Percentiles rank a stretch among this genome's conserved stretches.
Conservation (phyloP, 2,113 vertebrate species). For the Euleptes europaea region DNA sequence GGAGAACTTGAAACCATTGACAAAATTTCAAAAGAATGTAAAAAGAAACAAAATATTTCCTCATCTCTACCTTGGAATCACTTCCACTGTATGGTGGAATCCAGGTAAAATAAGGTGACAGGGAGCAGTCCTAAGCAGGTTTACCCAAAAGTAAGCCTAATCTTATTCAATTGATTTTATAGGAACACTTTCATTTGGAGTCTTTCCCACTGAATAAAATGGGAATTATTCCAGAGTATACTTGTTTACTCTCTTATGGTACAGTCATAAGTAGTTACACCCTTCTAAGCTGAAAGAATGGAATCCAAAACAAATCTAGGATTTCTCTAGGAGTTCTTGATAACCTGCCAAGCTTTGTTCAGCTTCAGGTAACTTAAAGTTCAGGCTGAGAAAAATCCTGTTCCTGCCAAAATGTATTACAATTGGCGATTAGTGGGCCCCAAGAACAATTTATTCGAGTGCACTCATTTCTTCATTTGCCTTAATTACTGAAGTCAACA, state of each 20-base stretch:
- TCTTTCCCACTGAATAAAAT: too few species aligned
- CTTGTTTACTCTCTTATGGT: too few species aligned
- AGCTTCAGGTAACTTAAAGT: constrained; percentile 52
- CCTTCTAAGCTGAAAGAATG: too few species aligned
- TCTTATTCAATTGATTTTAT: too few species aligned
- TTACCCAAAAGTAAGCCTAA: too few species aligned
- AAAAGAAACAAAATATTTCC: neutral
- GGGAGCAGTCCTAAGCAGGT: too few species aligned
- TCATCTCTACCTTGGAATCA: too few species aligned
- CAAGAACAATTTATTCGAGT: constrained; percentile 41
- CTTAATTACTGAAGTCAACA: constrained; percentile 70
- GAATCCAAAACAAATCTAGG: neutral
- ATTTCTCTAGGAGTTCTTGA: constrained; percentile 41
- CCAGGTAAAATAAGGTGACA: constrained; percentile 26
- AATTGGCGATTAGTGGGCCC: constrained; percentile 31
- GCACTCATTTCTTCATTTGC: constrained; percentile 38
- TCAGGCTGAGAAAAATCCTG: constrained; percentile 40
- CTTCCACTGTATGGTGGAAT: constrained; percentile 4
- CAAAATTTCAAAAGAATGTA: too few species aligned
- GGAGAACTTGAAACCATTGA: too few species aligned
- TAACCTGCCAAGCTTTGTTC: constrained; percentile 37
- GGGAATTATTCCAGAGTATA: too few species aligned
- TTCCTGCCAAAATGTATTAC: constrained; percentile 33
- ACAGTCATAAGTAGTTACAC: too few species aligned
- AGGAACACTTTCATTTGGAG: too few species aligned